These are phyloP conservation scores for Cynopterus brachyotis DNA, from an alignment of 2,113 vertebrate species.

Conservation along the genomic window DNA sequence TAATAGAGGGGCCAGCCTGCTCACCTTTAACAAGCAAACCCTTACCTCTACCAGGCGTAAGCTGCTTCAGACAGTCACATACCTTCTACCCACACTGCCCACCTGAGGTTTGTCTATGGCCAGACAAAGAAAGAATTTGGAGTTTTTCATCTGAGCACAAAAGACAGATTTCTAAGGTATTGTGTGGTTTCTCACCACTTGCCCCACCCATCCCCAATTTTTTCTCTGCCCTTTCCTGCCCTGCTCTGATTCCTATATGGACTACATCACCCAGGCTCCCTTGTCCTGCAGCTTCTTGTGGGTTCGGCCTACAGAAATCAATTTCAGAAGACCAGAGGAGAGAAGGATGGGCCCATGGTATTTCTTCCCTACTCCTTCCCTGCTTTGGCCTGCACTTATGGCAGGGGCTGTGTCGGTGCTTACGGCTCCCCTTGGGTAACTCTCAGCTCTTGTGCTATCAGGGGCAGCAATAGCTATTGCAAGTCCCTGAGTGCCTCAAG, in stretches of 20 bases:
- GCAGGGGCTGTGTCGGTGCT: accelerated
- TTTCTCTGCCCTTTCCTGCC: neutral
- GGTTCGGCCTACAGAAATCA: neutral
- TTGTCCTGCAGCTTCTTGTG: neutral
- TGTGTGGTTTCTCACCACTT: neutral
- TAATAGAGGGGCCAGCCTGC: neutral
- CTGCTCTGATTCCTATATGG: neutral
- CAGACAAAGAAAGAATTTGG: neutral
- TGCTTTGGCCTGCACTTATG: neutral
- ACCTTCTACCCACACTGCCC: neutral
- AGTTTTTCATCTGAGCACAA: neutral
- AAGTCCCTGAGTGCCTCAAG: neutral
- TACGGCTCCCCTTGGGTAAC: neutral
- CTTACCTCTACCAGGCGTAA: neutral
- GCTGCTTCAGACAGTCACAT: neutral
- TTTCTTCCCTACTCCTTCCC: neutral
- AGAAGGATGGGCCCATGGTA: neutral
- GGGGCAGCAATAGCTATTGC: accelerated
- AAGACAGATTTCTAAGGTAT: neutral
- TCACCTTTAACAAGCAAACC: neutral
- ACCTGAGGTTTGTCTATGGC: neutral
- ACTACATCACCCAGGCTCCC: neutral
- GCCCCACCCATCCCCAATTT: neutral
- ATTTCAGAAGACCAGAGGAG: neutral
- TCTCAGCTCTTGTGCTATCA: no score